Evolutionary conservation across 2,888 invertebrate genomes (phyloP).

Genomic region (Adineta ricciae): DNA sequence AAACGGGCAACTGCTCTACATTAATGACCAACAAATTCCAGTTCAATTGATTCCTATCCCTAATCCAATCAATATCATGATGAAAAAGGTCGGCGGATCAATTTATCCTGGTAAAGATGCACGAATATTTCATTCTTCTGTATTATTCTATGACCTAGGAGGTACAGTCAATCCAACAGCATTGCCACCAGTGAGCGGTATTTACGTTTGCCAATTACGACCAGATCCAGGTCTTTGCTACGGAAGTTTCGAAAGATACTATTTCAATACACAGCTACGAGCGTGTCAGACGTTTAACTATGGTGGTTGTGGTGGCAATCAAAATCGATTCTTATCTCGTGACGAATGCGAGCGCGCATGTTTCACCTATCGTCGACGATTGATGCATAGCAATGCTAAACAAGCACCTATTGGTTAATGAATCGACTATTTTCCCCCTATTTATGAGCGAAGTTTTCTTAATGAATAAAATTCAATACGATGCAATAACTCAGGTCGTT

Average conservation of each 20-base stretch:
- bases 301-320: constrained; percentile 10
- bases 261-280: background rate
- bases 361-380: background rate
- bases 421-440: no score
- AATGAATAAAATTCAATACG: no score
- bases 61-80: background rate
- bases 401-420: background rate
- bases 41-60: background rate
- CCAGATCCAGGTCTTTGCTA: background rate
- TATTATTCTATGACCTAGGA: background rate
- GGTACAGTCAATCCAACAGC: background rate
- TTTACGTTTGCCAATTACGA: background rate
- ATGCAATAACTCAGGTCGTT: no score
- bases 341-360: background rate
- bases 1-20: background rate
- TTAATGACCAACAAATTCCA: background rate
- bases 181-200: background rate
- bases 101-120: background rate
- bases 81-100: background rate
- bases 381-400: background rate
- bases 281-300: background rate
- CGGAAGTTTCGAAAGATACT: background rate
- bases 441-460: no score
- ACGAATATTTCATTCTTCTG: background rate
- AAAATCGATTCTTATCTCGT: background rate